Evolutionary conservation across 1,140 invertebrate species (phyloP).

Genomic region (Panagrolaimus sp.): DNA sequence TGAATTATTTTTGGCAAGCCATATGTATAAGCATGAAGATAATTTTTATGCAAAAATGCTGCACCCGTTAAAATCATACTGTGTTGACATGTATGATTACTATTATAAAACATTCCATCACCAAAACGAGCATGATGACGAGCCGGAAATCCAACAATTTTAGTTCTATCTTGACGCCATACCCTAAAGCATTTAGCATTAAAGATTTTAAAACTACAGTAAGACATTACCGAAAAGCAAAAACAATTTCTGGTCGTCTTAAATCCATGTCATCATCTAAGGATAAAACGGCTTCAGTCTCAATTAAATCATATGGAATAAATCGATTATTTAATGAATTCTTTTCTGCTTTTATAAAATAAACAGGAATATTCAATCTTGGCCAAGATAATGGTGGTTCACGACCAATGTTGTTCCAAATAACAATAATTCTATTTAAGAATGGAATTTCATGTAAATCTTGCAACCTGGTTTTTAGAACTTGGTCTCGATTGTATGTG

Average conservation of each 20-base stretch:
- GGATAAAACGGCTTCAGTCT: conserved; percentile 93
- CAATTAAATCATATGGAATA: conserved; percentile 84
- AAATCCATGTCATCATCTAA: conserved; percentile 96
- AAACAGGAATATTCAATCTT: conserved; percentile 54
- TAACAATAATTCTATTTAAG: conserved; percentile 90
- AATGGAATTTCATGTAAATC: conserved; percentile 84
- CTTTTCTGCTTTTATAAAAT: conserved; percentile 75
- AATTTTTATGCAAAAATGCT: conserved; percentile 82
- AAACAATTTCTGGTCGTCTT: conserved; percentile 94
- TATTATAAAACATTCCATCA: conserved; percentile 80
- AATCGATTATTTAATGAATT: conserved; percentile 98
- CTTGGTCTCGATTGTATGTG: conserved; percentile 88
- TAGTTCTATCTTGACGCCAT: conserved; percentile 91
- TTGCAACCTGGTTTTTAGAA: conserved; percentile 81
- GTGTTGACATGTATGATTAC: conserved; percentile 96
- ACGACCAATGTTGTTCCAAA: conserved; percentile 89
- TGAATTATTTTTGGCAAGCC: conserved; percentile 83
- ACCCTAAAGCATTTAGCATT: conserved; percentile 69
- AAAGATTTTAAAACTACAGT: conserved; percentile 14
- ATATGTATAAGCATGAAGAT: conserved; percentile 80
- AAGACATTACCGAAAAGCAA: conserved; percentile 86
- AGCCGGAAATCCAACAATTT: conserved; percentile 94
- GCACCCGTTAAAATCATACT: conserved; percentile 97
- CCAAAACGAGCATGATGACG: conserved; percentile 89
- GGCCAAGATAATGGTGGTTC: conserved; percentile 74